A percentile compares a stretch with the other conserved stretches of the same genome.
Conservation (phyloP, 1,140 invertebrate genomes). For the Zaprionus tsacasi region DNA sequence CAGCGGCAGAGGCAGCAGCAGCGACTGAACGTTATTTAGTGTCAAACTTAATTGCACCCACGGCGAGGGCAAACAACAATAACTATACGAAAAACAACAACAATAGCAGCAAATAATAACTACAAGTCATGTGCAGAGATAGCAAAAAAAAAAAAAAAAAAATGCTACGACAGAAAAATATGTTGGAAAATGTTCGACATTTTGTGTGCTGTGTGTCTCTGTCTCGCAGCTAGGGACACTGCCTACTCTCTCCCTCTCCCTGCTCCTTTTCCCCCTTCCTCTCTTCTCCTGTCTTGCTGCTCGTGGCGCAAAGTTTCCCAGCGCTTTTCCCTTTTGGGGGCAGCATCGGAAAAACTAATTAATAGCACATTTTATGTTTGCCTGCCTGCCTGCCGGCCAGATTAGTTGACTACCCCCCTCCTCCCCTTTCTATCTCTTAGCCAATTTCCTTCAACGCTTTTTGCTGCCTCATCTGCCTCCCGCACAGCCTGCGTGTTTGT, state of each 20-base stretch:
- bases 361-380: slow-evolving; percentile 80
- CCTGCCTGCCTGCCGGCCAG: slow-evolving; percentile 53
- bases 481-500: not conserved
- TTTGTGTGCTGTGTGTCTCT: slow-evolving; percentile 3
- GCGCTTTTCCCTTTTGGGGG: slow-evolving; percentile 52
- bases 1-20: too few species aligned
- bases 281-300: not conserved
- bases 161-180: slow-evolving; percentile 49
- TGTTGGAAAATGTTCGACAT: slow-evolving; percentile 58
- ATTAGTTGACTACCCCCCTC: slow-evolving; percentile 40
- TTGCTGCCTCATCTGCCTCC: not conserved
- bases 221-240: not conserved
- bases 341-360: slow-evolving; percentile 76
- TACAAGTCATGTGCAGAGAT: slow-evolving; percentile 78
- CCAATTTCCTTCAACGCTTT: not conserved
- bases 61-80: slow-evolving; percentile 47
- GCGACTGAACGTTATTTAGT: slow-evolving; percentile 63
- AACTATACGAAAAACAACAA: slow-evolving; percentile 20
- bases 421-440: not conserved
- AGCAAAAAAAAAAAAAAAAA: slow-evolving; percentile 36
- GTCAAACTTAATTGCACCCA: slow-evolving; percentile 73
- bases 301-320: slow-evolving; percentile 33
- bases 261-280: not conserved
- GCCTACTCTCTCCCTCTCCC: not conserved
- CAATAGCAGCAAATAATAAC: slow-evolving; percentile 45